Evolutionary conservation across 92 coral and sea anemone genomes (phyloP).

Genomic region (Nematostella vectensis): DNA sequence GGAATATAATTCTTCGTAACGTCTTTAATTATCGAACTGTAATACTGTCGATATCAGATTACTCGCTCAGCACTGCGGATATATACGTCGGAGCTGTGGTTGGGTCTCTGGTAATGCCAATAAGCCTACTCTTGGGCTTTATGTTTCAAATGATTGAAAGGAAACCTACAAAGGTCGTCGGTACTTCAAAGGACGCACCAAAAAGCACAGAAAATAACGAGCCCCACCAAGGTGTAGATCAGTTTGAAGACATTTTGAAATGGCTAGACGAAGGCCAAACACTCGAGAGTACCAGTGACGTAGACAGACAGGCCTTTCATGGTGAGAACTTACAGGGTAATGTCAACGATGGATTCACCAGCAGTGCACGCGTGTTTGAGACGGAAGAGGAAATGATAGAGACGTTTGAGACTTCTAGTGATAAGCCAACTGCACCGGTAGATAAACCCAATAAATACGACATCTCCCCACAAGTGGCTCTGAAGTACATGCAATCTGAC

Average conservation of each 20-base stretch:
- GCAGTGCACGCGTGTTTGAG: slow-evolving; percentile 8
- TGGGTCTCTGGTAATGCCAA: neutral
- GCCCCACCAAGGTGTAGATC: neutral
- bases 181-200: neutral
- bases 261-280: slow-evolving; percentile 5
- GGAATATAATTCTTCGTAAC: neutral
- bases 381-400: slow-evolving; percentile 16
- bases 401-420: neutral
- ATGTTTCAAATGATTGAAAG: slow-evolving; percentile 15
- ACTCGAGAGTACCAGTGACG: neutral
- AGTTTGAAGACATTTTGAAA: slow-evolving; percentile 16
- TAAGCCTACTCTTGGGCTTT: slow-evolving; percentile 1
- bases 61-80: neutral
- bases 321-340: neutral
- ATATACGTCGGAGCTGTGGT: slow-evolving; percentile 6
- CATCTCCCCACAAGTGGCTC: neutral
- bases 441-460: neutral
- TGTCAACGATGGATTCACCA: slow-evolving; percentile 6
- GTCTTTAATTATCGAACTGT: neutral
- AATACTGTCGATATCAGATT: neutral
- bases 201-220: neutral
- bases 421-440: neutral
- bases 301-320: neutral
- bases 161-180: slow-evolving; percentile 14
- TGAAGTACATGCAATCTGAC: slow-evolving; percentile 7